phyloP scores from a whole-genome alignment of 1,140 invertebrate species.

The Drosophila orosa region DNA sequence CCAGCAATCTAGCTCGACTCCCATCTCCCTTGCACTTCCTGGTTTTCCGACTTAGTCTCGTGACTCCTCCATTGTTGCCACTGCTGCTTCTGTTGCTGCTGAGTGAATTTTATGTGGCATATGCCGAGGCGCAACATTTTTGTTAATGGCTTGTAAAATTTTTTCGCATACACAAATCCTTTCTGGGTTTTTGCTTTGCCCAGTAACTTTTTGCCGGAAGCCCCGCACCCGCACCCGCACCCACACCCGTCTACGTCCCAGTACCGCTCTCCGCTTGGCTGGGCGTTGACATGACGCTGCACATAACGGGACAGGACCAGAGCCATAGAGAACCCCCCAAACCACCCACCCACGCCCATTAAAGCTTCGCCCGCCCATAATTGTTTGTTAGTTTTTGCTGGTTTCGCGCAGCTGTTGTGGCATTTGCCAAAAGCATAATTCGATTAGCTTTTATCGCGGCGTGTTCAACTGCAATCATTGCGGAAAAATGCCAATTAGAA shows the following conservation, averaged over 20 bases:
- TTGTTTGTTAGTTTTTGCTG: conserved; percentile 61
- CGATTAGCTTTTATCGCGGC: conserved; percentile 79
- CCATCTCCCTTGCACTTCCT: not conserved
- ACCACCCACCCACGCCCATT: not conserved
- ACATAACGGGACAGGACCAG: conserved; percentile 25
- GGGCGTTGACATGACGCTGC: conserved; percentile 68
- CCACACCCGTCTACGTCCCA: not conserved
- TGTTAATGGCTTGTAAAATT: conserved; percentile 79
- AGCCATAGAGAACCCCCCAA: conserved; percentile 8
- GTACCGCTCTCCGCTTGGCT: conserved; percentile 17
- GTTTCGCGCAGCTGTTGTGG: conserved; percentile 48
- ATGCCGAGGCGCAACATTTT: conserved; percentile 79
- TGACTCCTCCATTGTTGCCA: conserved; percentile 34
- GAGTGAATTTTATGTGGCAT: conserved; percentile 76
- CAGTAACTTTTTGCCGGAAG: conserved; percentile 65
- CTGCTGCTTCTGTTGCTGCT: conserved; percentile 20
- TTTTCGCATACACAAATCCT: conserved; percentile 71
- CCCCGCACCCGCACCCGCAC: conserved; percentile 10
- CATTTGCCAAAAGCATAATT: conserved; percentile 77
- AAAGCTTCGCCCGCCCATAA: conserved; percentile 31
- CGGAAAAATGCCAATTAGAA: conserved; percentile 80
- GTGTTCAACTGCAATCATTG: conserved; percentile 78
- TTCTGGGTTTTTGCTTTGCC: conserved; percentile 34
- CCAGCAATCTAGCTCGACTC: not conserved
- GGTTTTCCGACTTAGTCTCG: conserved; percentile 10